phyloP scores from a whole-genome alignment of 1,140 invertebrate genomes.

The Charaxes varanes region DNA sequence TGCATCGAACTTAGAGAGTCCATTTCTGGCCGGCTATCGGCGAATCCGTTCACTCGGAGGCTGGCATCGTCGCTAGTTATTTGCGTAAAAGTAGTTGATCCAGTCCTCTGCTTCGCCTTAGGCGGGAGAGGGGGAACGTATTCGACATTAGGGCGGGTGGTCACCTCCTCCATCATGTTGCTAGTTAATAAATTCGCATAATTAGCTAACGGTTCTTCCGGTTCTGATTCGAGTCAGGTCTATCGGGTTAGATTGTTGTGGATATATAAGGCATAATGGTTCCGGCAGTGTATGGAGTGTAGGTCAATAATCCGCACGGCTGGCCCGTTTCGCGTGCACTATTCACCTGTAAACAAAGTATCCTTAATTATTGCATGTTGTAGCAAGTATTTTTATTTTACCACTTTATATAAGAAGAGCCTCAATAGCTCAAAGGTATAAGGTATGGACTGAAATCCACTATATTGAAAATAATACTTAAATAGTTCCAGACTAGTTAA shows the following conservation, averaged over 20 bases:
- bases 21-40: constrained; percentile 41
- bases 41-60: constrained; percentile 47
- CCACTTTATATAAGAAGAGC: too few relatives aligned
- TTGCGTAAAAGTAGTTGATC: constrained; percentile 61
- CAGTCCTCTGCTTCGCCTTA: constrained; percentile 49
- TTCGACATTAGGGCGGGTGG: constrained; percentile 49
- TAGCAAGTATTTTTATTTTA: too few relatives aligned
- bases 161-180: constrained; percentile 62
- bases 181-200: constrained; percentile 58
- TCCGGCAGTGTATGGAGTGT: constrained; percentile 53
- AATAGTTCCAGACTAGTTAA: too few relatives aligned
- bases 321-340: constrained; percentile 37
- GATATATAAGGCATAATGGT: constrained; percentile 68
- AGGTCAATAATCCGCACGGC: constrained; percentile 54
- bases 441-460: too few relatives aligned
- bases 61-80: constrained; percentile 47
- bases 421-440: too few relatives aligned
- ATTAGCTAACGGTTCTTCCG: constrained; percentile 52
- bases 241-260: constrained; percentile 46
- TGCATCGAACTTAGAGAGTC: constrained; percentile 70
- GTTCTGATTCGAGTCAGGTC: constrained; percentile 53
- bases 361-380: too few relatives aligned
- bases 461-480: too few relatives aligned
- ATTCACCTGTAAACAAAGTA: constrained; percentile 53
- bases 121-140: constrained; percentile 58